Percentiles rank a stretch among this genome's conserved stretches.
Evolutionary conservation across 2,888 invertebrate genomes (phyloP).

Genomic region (Ferdinandea cuprea): DNA sequence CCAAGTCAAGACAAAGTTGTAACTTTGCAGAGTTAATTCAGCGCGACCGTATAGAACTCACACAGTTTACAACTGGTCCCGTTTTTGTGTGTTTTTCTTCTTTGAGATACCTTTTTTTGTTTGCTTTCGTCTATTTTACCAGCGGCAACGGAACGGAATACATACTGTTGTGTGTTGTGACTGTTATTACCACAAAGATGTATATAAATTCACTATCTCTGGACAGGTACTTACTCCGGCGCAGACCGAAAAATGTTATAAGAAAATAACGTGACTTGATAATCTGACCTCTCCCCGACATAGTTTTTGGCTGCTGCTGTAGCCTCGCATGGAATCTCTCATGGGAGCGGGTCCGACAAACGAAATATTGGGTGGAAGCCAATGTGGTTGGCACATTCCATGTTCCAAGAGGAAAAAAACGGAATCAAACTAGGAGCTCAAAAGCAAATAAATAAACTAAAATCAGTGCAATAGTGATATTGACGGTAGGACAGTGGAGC

Average conservation of each 20-base stretch:
- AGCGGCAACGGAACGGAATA: constrained; percentile 26
- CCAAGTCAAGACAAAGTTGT: constrained; percentile 59
- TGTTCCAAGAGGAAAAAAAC: constrained; percentile 9
- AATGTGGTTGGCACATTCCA: constrained; percentile 53
- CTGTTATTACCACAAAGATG: constrained; percentile 59
- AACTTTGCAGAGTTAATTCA: constrained; percentile 65
- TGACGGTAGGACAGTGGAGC: constrained; percentile 17
- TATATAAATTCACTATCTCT: constrained; percentile 61
- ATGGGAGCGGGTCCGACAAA: constrained; percentile 39
- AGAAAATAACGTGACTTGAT: constrained; percentile 72
- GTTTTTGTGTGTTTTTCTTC: constrained; percentile 56
- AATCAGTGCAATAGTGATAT: constrained; percentile 18
- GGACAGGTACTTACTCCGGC: constrained; percentile 64
- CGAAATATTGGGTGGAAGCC: constrained; percentile 51
- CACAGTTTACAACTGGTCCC: constrained; percentile 67
- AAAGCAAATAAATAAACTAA: constrained; percentile 40
- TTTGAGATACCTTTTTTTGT: constrained; percentile 28
- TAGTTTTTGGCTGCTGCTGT: constrained; percentile 41
- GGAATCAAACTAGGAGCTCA: not conserved
- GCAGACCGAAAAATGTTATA: constrained; percentile 48
- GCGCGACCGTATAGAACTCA: constrained; percentile 59
- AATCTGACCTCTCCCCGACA: constrained; percentile 72
- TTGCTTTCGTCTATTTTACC: constrained; percentile 30
- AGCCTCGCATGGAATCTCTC: constrained; percentile 24
- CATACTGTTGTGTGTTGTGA: constrained; percentile 39